Base-by-base conservation (phyloP, 1,140 invertebrate genomes). In the Penaeus vannamei region DNA sequence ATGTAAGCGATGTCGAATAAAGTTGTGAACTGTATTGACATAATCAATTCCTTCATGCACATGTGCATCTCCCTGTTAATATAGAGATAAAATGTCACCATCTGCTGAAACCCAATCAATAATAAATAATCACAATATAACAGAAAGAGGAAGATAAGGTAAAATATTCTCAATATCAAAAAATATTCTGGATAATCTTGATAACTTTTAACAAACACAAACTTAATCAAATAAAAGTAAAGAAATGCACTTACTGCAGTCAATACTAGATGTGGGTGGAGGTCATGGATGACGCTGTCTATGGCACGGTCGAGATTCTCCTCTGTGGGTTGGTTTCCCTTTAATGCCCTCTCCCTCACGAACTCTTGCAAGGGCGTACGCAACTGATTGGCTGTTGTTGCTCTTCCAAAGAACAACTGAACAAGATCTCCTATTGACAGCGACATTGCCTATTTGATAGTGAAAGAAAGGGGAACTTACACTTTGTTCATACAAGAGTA, bases 31-130 rank as follows among this genome's bases (percentile, higher is more conserved):
- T n/a, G 93, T 92, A 46, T 92, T 92, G 22, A 92, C 89, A 64
- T 93, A 91, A 91, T 94, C 93, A 79, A 94, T 92, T 69, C 93
- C 93, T 89, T 92, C 92, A 89, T 92, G 92, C 10, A 93, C 90
- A 29, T 92, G 91, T 46, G 92, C 91, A 83, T 92, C 92, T 85
- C 87, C 87, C 93, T 94, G 90, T 66, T 92, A 92, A 86, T 81
- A 90, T 17, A 85, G 84, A 89, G 53, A 76, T 46, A 66, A 64
- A 20, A 64, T 20, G 20, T 64, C n/a, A 42, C 12, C n/a, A 26
- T 60, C 66, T 72, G 29, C 7, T 82, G 42, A 86, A 86, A 61
- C 60, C 1, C 80, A 77, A 77, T 59, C 29, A 59, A 2, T 26
- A 19, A 14, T 22, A 22, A 36, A 77, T 14, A 86, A 8, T 46